Base-by-base conservation (phyloP, 2,113 vertebrate genomes). In the Atrichornis clamosus region DNA sequence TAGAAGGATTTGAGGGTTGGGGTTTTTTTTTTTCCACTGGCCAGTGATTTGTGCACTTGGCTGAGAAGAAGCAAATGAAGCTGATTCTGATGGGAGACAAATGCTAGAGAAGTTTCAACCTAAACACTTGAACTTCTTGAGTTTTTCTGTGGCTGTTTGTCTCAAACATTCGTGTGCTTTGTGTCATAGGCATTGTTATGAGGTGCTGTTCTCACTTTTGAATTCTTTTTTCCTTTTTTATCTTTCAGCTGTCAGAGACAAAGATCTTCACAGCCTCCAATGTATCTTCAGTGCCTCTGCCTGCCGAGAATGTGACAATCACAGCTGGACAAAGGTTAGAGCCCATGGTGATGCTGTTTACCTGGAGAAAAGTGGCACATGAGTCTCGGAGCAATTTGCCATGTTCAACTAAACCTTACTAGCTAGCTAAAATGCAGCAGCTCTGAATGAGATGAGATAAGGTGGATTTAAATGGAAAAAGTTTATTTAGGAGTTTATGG, bases 221-320 rank as follows among this genome's bases (percentile, higher is more conserved):
- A 9, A 7, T 60, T 65, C 20, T 59, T 55, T 28, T 53, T 74
- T 26, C 81, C 39, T 27, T 79, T 60, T 52, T n/a, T 4, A 7
- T 62, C 23, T 89, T 79, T 13, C 95, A 99, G 99, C 98, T 99
- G 94, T 99, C 99, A 42, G 99, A 99, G 97, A 99, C 99, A 10
- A 99, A 99, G 98, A 99, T 99, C 97, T 99, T 99, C 97, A 99
- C 99, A 21, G 99, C 99, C 56, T 99, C 99, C 97, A 99, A 98
- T 12, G 99, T 99, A 88, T 98, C 98, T 7, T 98, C 99, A n/a
- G 97, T 99, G 95, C 99, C 99, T 93, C 96, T 98, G 78, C 98
- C 99, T 95, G 97, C 98, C 8, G 99, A 99, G 98, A 99, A 98
- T 77, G 99, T 99, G 96, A 99, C 99, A 97, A 99, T 99, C 98